phyloP scores from a whole-genome alignment of 2,113 vertebrate species.

The Sorex fumeus region DNA sequence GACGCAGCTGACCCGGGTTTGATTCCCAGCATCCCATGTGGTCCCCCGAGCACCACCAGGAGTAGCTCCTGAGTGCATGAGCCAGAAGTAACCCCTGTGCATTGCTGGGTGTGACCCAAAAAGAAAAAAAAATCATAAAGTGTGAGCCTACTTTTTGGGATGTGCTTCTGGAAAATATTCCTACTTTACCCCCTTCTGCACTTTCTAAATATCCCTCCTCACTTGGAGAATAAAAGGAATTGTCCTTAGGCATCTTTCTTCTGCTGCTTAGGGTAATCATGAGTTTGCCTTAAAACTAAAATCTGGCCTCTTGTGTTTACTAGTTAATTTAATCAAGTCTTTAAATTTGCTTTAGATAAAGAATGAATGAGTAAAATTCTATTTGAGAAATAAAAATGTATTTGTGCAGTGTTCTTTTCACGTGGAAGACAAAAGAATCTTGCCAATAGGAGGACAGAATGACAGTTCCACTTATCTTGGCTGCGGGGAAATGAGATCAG shows the following conservation, averaged over 20 bases:
- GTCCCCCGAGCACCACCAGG: too few relatives aligned
- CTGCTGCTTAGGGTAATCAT: neutral
- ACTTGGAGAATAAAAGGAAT: neutral
- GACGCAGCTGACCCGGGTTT: too few relatives aligned
- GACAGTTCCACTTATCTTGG: conserved; percentile 74
- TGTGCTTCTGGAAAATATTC: neutral
- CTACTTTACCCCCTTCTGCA: neutral
- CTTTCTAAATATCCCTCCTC: neutral
- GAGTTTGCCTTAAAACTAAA: conserved; percentile 26
- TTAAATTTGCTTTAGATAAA: conserved; percentile 63
- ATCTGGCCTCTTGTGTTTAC: conserved; percentile 19
- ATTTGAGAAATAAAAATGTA: conserved; percentile 67
- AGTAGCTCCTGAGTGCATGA: too few relatives aligned
- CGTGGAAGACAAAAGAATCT: conserved; percentile 54
- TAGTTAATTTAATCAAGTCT: conserved; percentile 66
- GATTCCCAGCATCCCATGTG: too few relatives aligned
- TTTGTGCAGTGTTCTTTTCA: conserved; percentile 49
- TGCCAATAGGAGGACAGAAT: conserved; percentile 44
- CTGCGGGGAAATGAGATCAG: conserved; percentile 73
- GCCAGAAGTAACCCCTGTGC: too few relatives aligned
- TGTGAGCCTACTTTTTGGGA: neutral
- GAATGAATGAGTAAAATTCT: conserved; percentile 15
- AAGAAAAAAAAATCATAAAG: neutral
- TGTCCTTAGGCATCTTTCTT: neutral
- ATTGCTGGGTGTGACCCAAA: too few relatives aligned